Conservation (phyloP, 1,140 invertebrate genomes). For the Microplitis mediator region DNA sequence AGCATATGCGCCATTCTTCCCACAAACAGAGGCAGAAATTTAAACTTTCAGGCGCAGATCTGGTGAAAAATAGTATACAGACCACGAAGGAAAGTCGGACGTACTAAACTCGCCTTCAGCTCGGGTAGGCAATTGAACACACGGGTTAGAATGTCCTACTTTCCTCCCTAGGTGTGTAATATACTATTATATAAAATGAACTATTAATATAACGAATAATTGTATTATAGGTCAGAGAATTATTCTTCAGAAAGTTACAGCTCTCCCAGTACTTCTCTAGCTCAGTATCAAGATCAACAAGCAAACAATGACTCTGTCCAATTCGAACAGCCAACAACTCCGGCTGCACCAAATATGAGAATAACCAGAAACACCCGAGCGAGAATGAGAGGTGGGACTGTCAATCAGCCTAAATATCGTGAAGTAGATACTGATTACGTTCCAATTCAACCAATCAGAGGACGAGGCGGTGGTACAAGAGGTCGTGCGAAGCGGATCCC, state of each 20-base stretch:
- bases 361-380: conserved; percentile 62
- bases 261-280: conserved; percentile 52
- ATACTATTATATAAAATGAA: background rate
- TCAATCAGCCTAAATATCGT: conserved; percentile 58
- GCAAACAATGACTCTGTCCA: conserved; percentile 37
- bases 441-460: conserved; percentile 35
- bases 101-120: no score
- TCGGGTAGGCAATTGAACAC: no score
- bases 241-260: conserved; percentile 57
- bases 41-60: no score
- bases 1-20: no score
- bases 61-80: no score
- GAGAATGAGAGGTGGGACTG: conserved; percentile 55
- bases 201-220: conserved; percentile 16
- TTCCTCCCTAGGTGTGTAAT: no score
- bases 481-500: conserved; percentile 59
- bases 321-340: conserved; percentile 61
- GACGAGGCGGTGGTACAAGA: conserved; percentile 44
- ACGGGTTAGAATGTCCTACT: background rate
- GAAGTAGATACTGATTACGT: conserved; percentile 57
- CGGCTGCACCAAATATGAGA: conserved; percentile 58
- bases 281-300: conserved; percentile 53
- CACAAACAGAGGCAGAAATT: no score
- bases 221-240: conserved; percentile 49
- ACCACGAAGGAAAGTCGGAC: no score